phyloP scores from a whole-genome alignment of 2,888 invertebrate species.

The Tetragnatha montana region DNA sequence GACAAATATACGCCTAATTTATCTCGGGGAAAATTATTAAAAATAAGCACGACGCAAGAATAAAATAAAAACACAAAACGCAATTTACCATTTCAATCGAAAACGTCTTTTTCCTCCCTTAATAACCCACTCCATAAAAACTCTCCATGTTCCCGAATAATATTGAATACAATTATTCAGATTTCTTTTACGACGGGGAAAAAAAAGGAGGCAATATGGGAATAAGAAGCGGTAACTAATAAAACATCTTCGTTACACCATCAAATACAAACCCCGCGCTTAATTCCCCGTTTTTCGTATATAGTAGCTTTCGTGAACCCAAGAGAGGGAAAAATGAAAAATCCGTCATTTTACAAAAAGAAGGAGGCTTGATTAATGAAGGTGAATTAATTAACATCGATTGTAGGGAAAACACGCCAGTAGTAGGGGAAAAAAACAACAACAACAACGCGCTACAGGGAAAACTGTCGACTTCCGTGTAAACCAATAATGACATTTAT shows the following conservation, averaged over 20 bases:
- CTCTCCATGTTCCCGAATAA: background rate
- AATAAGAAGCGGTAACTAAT: background rate
- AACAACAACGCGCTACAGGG: background rate
- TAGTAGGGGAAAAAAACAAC: background rate
- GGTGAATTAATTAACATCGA: slow-evolving; percentile 60
- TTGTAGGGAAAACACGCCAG: slow-evolving; percentile 28
- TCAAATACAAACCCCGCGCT: background rate
- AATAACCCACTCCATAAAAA: background rate
- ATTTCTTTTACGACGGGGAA: background rate
- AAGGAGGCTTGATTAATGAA: slow-evolving; percentile 44
- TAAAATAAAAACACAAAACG: background rate
- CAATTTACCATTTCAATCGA: background rate
- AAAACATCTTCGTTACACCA: background rate
- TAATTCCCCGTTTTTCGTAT: background rate
- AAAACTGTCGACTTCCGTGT: slow-evolving; percentile 53
- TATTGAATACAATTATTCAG: background rate
- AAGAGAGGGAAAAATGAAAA: slow-evolving; percentile 4
- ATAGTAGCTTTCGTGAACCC: background rate
- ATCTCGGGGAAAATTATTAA: background rate
- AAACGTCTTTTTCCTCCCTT: background rate
- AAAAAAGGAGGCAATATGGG: background rate
- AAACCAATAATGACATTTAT: slow-evolving; percentile 64
- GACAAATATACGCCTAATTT: background rate
- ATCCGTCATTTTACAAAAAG: background rate
- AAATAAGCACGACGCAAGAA: background rate